Conservation (phyloP, 1,140 invertebrate genomes). For the Drosophila melanica region DNA sequence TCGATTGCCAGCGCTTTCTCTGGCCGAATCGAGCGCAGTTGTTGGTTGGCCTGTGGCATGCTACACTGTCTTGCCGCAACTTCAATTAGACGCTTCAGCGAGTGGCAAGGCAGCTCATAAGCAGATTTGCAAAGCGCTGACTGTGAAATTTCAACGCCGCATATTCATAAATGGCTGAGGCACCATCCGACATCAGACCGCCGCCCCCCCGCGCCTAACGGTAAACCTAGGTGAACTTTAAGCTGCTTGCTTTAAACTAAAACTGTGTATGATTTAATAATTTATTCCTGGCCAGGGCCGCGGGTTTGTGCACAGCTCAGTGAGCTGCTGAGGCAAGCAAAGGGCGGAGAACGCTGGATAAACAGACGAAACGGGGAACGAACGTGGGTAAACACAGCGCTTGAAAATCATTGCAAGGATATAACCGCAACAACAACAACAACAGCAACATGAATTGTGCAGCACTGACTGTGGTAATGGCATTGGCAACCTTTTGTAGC, state of each 20-base stretch:
- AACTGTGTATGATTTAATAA: constrained; percentile 58
- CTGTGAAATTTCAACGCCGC: constrained; percentile 42
- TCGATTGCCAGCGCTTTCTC: constrained; percentile 40
- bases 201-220: too few species aligned
- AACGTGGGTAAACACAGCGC: constrained; percentile 58
- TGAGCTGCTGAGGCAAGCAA: constrained; percentile 38
- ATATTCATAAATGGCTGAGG: constrained; percentile 52
- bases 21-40: constrained; percentile 1
- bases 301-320: constrained; percentile 48
- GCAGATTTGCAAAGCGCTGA: constrained; percentile 47
- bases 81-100: constrained; percentile 55
- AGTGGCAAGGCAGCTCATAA: constrained; percentile 23
- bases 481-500: constrained; percentile 54
- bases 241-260: constrained; percentile 46
- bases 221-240: constrained; percentile 30
- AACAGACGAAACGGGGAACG: constrained; percentile 28
- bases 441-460: constrained; percentile 26
- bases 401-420: constrained; percentile 59
- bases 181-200: too few species aligned
- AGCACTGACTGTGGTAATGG: constrained; percentile 46
- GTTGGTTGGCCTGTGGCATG: constrained; percentile 2
- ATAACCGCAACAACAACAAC: constrained; percentile 46
- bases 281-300: constrained; percentile 55
- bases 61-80: constrained; percentile 14
- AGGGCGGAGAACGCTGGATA: constrained; percentile 7